phyloP scores from a whole-genome alignment of 2,113 vertebrate genomes.

The Hystrix brachyura region DNA sequence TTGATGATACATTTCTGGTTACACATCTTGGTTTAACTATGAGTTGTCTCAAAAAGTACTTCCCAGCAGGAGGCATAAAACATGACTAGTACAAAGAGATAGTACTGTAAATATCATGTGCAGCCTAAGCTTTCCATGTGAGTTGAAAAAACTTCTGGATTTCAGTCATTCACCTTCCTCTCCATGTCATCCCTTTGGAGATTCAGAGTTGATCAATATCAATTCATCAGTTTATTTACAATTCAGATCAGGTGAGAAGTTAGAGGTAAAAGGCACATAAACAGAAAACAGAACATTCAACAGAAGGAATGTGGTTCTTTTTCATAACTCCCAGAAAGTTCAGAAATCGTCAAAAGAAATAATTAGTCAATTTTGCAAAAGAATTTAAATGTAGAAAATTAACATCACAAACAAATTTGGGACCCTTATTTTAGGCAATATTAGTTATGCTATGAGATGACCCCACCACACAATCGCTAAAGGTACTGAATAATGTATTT shows the following conservation, averaged over 20 bases:
- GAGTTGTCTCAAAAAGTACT: neutral
- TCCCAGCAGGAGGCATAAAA: neutral
- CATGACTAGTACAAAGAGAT: neutral
- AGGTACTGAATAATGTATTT: neutral
- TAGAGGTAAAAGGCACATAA: conserved; percentile 28
- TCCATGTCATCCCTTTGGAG: neutral
- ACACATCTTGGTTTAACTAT: neutral
- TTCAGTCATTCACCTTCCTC: neutral
- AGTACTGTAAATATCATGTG: neutral
- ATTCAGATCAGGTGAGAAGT: conserved; percentile 36
- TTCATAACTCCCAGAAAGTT: neutral
- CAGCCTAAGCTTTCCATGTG: neutral
- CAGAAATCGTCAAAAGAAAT: conserved; percentile 23
- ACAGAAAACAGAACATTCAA: neutral
- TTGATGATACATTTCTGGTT: neutral
- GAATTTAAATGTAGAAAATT: conserved; percentile 1
- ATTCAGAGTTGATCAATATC: neutral
- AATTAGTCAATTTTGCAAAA: conserved; percentile 39
- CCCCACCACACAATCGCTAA: neutral
- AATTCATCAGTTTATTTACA: conserved; percentile 45
- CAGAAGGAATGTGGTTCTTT: neutral
- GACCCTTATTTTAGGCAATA: conserved; percentile 34
- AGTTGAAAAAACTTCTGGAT: neutral
- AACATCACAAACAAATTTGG: conserved; percentile 12
- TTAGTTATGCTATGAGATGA: neutral